A percentile compares a stretch with the other conserved stretches of the same genome.
Conservation (phyloP, 2,113 vertebrate species). For the Coryphaenoides rupestris region DNA sequence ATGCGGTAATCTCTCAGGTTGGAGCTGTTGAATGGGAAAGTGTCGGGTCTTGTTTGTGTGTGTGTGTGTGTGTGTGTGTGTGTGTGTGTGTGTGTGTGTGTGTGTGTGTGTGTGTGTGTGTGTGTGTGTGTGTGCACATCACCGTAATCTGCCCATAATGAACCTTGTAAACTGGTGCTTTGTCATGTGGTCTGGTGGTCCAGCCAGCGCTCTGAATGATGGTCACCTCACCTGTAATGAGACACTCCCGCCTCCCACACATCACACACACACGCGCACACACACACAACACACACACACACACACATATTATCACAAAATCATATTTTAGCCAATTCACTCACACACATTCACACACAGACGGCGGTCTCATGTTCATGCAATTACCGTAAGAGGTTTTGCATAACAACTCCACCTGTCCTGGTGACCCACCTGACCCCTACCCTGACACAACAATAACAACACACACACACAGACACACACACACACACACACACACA, state of each 20-base stretch:
- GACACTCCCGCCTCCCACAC: background rate
- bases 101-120: background rate
- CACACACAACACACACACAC: background rate
- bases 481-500: slow-evolving; percentile 16
- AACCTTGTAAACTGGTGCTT: background rate
- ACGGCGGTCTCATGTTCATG: background rate
- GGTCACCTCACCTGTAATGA: slow-evolving; percentile 10
- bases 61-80: background rate
- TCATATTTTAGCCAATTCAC: too few relatives aligned
- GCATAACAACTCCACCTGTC: too few relatives aligned
- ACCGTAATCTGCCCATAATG: background rate
- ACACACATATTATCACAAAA: background rate
- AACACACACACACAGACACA: slow-evolving; percentile 15
- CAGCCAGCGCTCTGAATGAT: slow-evolving; percentile 6
- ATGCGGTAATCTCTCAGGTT: too few relatives aligned
- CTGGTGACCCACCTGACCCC: background rate
- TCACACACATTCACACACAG: too few relatives aligned
- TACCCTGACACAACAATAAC: too few relatives aligned
- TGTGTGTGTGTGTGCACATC: background rate
- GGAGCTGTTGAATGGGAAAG: too few relatives aligned
- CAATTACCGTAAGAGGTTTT: too few relatives aligned
- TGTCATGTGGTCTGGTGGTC: background rate
- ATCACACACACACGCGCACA: background rate
- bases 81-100: background rate
- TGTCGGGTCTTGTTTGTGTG: background rate